Conservation (phyloP, 2,888 invertebrate genomes). For the Callimorpha dominula region DNA sequence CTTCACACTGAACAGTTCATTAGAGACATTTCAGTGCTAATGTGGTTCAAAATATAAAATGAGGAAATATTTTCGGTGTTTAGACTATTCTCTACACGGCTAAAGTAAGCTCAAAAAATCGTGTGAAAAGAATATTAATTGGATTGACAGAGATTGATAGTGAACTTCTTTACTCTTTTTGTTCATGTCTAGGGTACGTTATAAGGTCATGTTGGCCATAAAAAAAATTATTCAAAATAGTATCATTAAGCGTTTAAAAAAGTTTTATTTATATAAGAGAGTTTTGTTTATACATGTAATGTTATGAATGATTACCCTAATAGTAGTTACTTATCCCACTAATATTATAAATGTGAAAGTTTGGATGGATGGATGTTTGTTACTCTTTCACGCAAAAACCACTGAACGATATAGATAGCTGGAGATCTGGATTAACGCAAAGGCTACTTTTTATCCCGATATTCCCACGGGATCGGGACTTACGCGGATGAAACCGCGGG, state of each 20-base stretch:
- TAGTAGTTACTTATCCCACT: too few species aligned
- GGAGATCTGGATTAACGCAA: too few species aligned
- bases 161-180: constrained; percentile 11
- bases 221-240: background rate
- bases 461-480: too few species aligned
- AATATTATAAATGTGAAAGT: too few species aligned
- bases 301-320: background rate
- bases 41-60: background rate
- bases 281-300: background rate
- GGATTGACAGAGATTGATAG: constrained; percentile 26
- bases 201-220: constrained; percentile 8
- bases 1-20: background rate
- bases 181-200: constrained; percentile 7
- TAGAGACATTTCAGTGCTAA: constrained; percentile 4
- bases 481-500: too few species aligned
- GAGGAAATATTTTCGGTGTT: background rate
- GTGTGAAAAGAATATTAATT: constrained; percentile 27
- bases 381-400: too few species aligned
- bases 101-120: constrained; percentile 11
- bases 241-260: background rate
- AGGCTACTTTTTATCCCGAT: too few species aligned
- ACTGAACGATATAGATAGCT: too few species aligned
- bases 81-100: background rate
- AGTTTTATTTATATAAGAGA: background rate
- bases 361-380: too few species aligned